phyloP scores from a whole-genome alignment of 2,113 vertebrate species.

The Conger conger region DNA sequence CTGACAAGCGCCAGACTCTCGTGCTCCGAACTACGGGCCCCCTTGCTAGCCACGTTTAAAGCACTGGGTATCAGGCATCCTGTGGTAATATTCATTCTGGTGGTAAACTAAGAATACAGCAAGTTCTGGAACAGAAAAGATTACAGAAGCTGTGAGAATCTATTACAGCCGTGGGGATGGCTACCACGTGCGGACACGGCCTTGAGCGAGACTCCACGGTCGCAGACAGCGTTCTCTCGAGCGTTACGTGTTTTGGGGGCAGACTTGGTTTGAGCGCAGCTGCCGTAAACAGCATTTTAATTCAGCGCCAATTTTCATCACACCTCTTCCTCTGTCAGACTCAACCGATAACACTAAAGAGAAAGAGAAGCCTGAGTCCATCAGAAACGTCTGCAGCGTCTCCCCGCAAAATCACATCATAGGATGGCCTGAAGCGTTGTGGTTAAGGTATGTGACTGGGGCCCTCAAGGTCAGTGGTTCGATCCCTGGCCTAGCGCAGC shows the following conservation, averaged over 20 bases:
- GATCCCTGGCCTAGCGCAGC: too few relatives aligned
- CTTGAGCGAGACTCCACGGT: neutral
- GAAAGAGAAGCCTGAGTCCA: too few relatives aligned
- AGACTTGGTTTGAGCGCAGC: slow-evolving; percentile 48
- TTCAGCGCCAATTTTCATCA: slow-evolving; percentile 47
- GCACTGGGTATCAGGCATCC: neutral
- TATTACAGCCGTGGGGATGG: neutral
- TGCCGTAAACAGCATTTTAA: slow-evolving; percentile 50
- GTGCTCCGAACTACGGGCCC: neutral
- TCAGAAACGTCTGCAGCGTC: too few relatives aligned
- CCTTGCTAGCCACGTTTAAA: neutral
- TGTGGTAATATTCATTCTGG: too few relatives aligned
- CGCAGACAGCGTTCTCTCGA: slow-evolving; percentile 42
- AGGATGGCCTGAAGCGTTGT: too few relatives aligned
- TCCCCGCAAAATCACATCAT: neutral
- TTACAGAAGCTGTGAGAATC: neutral
- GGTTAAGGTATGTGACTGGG: too few relatives aligned
- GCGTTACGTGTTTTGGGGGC: slow-evolving; percentile 33
- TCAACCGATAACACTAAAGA: neutral
- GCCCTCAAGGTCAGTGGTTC: too few relatives aligned
- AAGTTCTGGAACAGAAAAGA: neutral
- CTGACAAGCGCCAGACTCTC: neutral
- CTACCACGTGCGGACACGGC: neutral
- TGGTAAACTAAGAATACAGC: neutral
- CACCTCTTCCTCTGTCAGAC: slow-evolving; percentile 22